These are phyloP conservation scores for Panthera uncia DNA, from an alignment of 2,113 vertebrate species.

Conservation along the genomic window DNA sequence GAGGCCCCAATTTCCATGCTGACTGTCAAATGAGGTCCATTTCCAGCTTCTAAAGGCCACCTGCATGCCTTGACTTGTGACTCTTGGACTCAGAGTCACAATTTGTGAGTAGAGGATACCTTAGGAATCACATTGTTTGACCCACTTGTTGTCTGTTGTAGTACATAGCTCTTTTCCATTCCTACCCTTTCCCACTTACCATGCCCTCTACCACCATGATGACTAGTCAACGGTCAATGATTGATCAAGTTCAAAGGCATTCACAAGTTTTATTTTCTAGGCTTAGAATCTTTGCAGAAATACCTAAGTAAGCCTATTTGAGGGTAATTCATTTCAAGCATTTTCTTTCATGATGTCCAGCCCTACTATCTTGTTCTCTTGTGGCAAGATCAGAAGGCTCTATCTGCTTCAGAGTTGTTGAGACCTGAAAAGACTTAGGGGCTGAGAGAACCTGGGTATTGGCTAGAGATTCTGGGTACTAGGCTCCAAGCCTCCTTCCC, in stretches of 20 bases:
- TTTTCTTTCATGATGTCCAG: background rate
- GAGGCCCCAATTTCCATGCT: background rate
- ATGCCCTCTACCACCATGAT: too few species aligned
- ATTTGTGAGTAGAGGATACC: background rate
- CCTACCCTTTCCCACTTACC: background rate
- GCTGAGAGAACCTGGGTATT: background rate
- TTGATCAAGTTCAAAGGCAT: background rate
- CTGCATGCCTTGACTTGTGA: background rate
- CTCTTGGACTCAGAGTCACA: background rate
- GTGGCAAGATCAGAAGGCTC: background rate
- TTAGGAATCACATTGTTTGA: background rate
- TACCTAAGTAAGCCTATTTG: background rate
- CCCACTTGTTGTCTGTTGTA: background rate
- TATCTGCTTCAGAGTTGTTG: background rate
- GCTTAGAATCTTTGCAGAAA: background rate
- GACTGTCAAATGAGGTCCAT: background rate
- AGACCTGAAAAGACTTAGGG: background rate
- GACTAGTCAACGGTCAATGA: background rate
- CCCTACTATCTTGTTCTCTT: background rate
- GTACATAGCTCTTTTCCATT: background rate
- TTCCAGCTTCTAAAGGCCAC: background rate
- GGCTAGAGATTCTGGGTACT: background rate
- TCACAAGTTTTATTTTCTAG: background rate
- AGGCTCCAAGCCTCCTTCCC: background rate
- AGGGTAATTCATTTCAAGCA: background rate